Evolutionary conservation across 2,113 vertebrate genomes (phyloP), one percentile per base, ranked within the genome.

Genomic region (Scopus umbretta): DNA sequence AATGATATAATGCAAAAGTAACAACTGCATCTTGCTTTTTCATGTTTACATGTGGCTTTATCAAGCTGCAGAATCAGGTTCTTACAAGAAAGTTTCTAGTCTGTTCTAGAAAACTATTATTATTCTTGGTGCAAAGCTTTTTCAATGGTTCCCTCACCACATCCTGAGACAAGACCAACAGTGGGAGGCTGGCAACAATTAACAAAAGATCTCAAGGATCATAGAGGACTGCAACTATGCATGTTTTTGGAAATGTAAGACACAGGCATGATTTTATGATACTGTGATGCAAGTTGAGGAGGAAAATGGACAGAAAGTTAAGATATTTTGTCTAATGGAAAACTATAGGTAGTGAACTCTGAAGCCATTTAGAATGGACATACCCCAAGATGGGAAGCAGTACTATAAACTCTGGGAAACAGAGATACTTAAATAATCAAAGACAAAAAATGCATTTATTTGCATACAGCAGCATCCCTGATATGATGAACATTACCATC

Each of bases 311-410:
- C 36, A 61, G 82, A 90, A 40, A 97, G 63, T 61, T 76, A 53
- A 81, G 32, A 73, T 73, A 95, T 15, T 90, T 81, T 59, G 70
- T 59, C 88, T 65, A 72, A 56, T n/a, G 29, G 61, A 93, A 96
- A 88, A 90, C 61, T 66, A 78, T 36, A 87, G 30, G 47, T 81
- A 94, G 86, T 61, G 40, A 94, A 83, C 66, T 80, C 74, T 80
- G 53, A 53, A 97, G 86, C 76, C 65, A 80, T 92, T 97, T 90
- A 93, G 84, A 97, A 97, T 20, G 49, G 34, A 90, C 30, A 93
- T 78, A 90, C 47, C 67, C 85, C 86, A 81, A 95, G 74, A 96
- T 13, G 18, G 71, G n/a, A 65, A 72, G 72, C 12, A 79, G 43
- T 45, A 85, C 16, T 36, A 47, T 58, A 29, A 92, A 75, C 34